Base-by-base conservation (phyloP, 2,888 invertebrate species). In the Endomychus coccineus region DNA sequence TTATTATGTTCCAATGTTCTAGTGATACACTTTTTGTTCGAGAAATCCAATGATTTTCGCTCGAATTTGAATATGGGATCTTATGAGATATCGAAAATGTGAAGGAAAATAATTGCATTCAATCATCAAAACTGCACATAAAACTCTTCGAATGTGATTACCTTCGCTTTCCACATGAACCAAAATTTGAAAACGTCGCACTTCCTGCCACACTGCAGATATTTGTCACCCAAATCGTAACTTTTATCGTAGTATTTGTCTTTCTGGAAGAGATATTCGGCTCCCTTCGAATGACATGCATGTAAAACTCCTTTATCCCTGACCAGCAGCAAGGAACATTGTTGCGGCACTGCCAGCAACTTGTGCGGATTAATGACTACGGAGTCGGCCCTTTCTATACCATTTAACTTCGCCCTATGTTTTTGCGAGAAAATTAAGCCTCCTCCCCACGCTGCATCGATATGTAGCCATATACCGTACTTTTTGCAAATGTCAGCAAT, bases 101-200 rank as follows among this genome's bases (percentile, higher is more conserved):
- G 23, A 22, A 23, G 23, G 11, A 22, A 22, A 15, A 16, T 14
- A 10, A 22, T 21, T 23, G 23, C 16, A 14, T 12, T 16, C 21
- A 2, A 31, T 19, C 7, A 11, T 17, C n/a, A 27, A 24, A 14
- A 31, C 37, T 27, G n/a, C 36, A 29, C n/a, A n/a, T n/a, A n/a
- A n/a, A n/a, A n/a, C n/a, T n/a, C n/a, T n/a, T n/a, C n/a, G n/a
- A n/a, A n/a, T n/a, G n/a, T n/a, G n/a, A n/a, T 47, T 45, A 70
- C 70, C 61, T 80, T 80, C 10, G 78, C 77, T 50, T 77, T 74
- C 80, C 80, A 80, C 75, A 78, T 76, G 16, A 80, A 63, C 80
- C 80, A 81, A 48, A 81, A 71, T 56, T 81, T 81, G 58, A 81
- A 74, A 27, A 78, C 74, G 59, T 83, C 81, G 47, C 77, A 78